Evolutionary conservation across 2,113 vertebrate genomes (phyloP).

Genomic region (Microtus richardsoni): DNA sequence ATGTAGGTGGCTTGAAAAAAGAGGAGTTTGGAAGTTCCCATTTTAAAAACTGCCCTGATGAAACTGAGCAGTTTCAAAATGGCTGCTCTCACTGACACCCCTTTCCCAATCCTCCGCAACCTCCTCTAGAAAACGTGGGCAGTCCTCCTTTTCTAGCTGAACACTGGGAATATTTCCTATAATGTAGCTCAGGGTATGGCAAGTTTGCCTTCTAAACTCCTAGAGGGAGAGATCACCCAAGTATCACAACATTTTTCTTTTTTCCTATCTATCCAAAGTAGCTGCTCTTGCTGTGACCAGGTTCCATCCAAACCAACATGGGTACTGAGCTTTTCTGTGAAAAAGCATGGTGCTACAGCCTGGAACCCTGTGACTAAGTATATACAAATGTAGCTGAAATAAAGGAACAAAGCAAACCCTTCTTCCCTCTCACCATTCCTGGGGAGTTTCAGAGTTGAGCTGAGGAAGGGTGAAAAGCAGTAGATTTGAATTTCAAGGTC

Average conservation of each 20-base stretch:
- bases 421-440: background rate
- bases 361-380: conserved; percentile 82
- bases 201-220: conserved; percentile 76
- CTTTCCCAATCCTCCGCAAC: background rate
- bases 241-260: conserved; percentile 61
- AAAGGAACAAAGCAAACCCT: conserved; percentile 56
- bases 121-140: conserved; percentile 66
- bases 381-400: conserved; percentile 83
- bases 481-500: conserved; percentile 71
- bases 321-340: conserved; percentile 81
- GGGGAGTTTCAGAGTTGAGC: conserved; percentile 35
- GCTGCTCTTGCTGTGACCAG: conserved; percentile 80
- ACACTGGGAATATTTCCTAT: conserved; percentile 72
- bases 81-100: conserved; percentile 54
- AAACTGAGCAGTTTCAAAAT: conserved; percentile 80
- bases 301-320: conserved; percentile 73
- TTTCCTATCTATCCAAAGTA: conserved; percentile 67
- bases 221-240: background rate
- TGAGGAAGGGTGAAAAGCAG: conserved; percentile 70
- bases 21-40: conserved; percentile 77
- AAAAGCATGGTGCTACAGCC: conserved; percentile 84
- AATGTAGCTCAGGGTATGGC: conserved; percentile 63
- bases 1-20: conserved; percentile 65
- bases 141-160: conserved; percentile 51
- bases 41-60: conserved; percentile 80